These are phyloP conservation scores for Melanotaenia boesemani DNA, from an alignment of 2,797 vertebrate genomes.

Conservation along the genomic window DNA sequence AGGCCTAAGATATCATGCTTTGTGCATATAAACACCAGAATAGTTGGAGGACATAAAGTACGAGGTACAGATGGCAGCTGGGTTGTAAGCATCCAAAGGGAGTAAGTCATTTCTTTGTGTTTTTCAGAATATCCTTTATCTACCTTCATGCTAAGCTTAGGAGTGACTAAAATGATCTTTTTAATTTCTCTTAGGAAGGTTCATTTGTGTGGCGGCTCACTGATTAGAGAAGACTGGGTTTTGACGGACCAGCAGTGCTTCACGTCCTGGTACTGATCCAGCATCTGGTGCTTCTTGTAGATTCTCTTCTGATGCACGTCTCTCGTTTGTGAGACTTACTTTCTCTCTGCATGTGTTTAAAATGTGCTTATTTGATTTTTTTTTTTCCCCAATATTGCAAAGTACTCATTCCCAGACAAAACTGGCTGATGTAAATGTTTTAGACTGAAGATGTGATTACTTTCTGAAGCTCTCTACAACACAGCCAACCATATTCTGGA, in stretches of 20 bases:
- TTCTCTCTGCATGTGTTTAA: neutral
- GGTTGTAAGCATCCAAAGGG: constrained; percentile 94
- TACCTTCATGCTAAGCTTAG: neutral
- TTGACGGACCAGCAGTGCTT: constrained; percentile 96
- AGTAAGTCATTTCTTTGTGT: constrained; percentile 70
- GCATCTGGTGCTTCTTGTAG: neutral
- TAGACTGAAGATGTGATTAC: constrained; percentile 50
- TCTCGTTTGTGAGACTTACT: constrained; percentile 11
- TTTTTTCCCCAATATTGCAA: constrained; percentile 1
- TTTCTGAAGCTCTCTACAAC: constrained; percentile 45
- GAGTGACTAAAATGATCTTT: constrained; percentile 6
- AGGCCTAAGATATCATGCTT: constrained; percentile 81
- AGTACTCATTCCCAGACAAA: constrained; percentile 11
- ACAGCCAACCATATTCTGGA: constrained; percentile 34
- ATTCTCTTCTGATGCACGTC: neutral
- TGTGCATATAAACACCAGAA: constrained; percentile 86
- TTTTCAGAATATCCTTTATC: neutral
- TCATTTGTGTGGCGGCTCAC: constrained; percentile 94
- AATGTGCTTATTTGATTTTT: neutral
- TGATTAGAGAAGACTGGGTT: constrained; percentile 96
- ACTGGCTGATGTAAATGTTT: constrained; percentile 46
- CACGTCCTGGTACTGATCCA: constrained; percentile 86
- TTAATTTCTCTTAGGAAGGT: constrained; percentile 81
- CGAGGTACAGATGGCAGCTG: constrained; percentile 90
- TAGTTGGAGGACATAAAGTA: constrained; percentile 93